Conservation (phyloP, 2,797 vertebrate species). For the Tinamus major region DNA sequence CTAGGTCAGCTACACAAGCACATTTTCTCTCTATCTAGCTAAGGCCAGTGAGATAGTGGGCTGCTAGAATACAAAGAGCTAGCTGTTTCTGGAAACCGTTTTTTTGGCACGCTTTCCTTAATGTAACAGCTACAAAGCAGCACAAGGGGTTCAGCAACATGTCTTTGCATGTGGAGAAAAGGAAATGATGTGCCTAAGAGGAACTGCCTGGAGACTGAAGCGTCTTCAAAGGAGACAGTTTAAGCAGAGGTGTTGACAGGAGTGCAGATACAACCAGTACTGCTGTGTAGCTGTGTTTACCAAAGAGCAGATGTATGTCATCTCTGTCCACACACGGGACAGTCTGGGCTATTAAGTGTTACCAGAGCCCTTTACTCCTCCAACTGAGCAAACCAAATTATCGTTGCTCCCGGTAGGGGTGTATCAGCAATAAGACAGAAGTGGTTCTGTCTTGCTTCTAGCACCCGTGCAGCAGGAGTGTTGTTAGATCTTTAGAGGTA, state of each 20-base stretch:
- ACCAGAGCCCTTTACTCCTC: background rate
- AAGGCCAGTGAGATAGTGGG: background rate
- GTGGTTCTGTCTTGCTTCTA: background rate
- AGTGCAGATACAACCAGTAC: background rate
- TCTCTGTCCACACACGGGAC: background rate
- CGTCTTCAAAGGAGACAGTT: constrained; percentile 35
- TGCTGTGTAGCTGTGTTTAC: constrained; percentile 22
- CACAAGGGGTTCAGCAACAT: background rate
- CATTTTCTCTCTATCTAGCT: background rate
- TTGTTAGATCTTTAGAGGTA: background rate
- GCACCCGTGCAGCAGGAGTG: background rate
- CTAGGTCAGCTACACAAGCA: background rate
- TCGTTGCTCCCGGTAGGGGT: background rate
- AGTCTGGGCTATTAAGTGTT: background rate
- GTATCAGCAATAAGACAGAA: background rate
- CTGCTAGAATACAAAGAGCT: constrained; percentile 35
- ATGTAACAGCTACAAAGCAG: background rate
- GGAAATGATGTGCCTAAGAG: constrained; percentile 40
- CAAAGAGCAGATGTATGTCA: background rate
- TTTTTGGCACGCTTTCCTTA: background rate
- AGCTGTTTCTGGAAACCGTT: background rate
- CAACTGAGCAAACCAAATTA: constrained; percentile 51
- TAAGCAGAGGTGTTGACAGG: constrained; percentile 45
- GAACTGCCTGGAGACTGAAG: constrained; percentile 30
- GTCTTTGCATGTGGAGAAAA: background rate